Evolutionary conservation across 2,113 vertebrate genomes (phyloP), one percentile per base, ranked within the genome.

Genomic region (Procapra przewalskii): DNA sequence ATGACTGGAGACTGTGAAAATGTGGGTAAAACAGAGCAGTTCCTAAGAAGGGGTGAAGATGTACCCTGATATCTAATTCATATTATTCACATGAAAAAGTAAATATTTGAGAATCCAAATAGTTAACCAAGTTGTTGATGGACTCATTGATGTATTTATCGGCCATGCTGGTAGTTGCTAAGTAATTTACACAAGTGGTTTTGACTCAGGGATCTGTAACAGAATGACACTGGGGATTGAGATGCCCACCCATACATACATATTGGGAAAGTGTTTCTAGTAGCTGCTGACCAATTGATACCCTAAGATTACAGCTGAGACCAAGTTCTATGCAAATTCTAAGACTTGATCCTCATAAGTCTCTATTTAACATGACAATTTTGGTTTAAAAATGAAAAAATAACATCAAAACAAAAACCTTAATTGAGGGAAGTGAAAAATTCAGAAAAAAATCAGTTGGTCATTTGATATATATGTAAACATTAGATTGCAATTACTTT

Each of bases 221-320:
- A 85, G 16, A 29, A 16, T 12, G 29, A 16, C 7, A 6, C 1
- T 15, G 10, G 40, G 45, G 7, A 36, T 27, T 54, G 60, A 83
- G 6, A 77, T 21, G 7, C 8, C 9, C 27, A 21, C 16, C 29
- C 15, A 17, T n/a, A 3, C 5, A 13, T 1, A 5, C 6, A 0
- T 21, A 7, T 29, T 82, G 31, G 71, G 40, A 60, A 48, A 64
- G 17, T 3, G 4, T 57, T 75, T 88, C 45, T 4, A 5, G 25
- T 57, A 13, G 29, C 48, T 17, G 21, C 31, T 67, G 48, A 45
- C 27, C 3, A 3, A 31, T 23, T 1, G 3, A 8, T 2, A 3
- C 9, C 27, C 55, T 31, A 60, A 43, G 55, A 40, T 6, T 6
- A 82, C 17, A 8, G 10, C 14, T 40, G 5, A 84, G 64, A 71